phyloP scores from a whole-genome alignment of 2,888 invertebrate species.

The Liopterus haemorrhoidalis region DNA sequence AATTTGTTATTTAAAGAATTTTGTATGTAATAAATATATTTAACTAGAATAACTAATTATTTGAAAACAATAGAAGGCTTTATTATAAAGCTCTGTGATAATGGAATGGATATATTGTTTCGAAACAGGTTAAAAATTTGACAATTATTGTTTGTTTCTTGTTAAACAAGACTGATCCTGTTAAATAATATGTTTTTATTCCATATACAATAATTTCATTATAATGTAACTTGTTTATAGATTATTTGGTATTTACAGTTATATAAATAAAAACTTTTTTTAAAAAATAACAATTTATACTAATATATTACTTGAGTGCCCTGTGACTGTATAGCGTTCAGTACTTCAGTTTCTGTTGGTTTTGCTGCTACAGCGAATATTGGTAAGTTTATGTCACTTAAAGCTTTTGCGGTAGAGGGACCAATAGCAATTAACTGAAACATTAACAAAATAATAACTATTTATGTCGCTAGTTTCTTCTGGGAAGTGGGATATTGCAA shows the following conservation, averaged over 20 bases:
- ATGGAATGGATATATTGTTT: too few relatives aligned
- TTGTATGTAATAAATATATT: too few relatives aligned
- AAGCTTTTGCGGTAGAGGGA: constrained; percentile 51
- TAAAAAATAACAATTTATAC: constrained; percentile 7
- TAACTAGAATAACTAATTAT: too few relatives aligned
- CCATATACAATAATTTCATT: too few relatives aligned
- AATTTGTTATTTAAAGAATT: too few relatives aligned
- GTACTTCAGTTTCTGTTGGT: constrained; percentile 50
- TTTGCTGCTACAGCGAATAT: constrained; percentile 48
- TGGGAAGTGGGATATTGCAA: background rate
- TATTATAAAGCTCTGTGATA: too few relatives aligned
- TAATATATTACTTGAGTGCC: background rate
- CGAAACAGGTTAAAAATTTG: too few relatives aligned
- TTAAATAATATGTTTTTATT: constrained; percentile 14
- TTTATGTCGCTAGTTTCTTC: background rate
- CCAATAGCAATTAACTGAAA: constrained; percentile 52
- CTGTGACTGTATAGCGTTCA: constrained; percentile 40
- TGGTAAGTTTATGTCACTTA: constrained; percentile 44
- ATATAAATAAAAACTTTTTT: constrained; percentile 6
- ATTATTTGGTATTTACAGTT: background rate
- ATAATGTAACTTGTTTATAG: background rate
- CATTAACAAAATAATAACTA: constrained; percentile 18
- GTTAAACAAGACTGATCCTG: constrained; percentile 21
- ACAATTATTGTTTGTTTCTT: too few relatives aligned
- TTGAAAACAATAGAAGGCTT: too few relatives aligned